Base-by-base conservation (phyloP, 2,797 vertebrate species). In the Erpetoichthys calabaricus region DNA sequence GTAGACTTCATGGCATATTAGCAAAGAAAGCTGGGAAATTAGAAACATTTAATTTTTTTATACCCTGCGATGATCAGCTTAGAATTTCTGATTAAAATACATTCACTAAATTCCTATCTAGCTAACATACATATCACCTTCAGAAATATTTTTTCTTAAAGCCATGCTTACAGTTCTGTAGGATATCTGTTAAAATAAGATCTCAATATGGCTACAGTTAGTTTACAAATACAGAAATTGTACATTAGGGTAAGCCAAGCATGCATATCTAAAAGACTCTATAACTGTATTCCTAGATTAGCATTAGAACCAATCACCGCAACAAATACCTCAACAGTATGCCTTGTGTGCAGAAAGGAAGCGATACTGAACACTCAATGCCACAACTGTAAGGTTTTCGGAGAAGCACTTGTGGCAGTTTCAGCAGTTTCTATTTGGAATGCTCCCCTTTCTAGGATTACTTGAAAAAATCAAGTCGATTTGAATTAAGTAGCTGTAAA, bases 381-480 rank as follows among this genome's bases (percentile, higher is more conserved):
- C 94, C 95, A 97, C 95, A 98, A 91, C 93, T 88, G 92, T 92
- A 94, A 94, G 92, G 94, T 90, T 97, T 94, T 94, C 94, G 91
- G 90, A 90, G 94, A 94, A 78, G 93, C 94, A 91, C 94, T 86
- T 88, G 94, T 91, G 94, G 92, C 94, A 91, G 94, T 95, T 89
- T 97, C 96, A 95, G 96, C 92, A 88, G 96, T 97, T 94, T 94
- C 94, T 99, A 98, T 94, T 93, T 86, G 87, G 90, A 92, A 79
- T 86, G 89, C 87, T 98, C 92, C 94, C 88, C 96, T 95, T 95
- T 96, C 96, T 95, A 97, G 94, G 93, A 88, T 97, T 94, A 99
- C 96, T 98, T 97, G 92, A 97, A 97, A 98, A 97, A 99, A 96
- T 90, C 94, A 99, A 97, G 94, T 99, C 96, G 98, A 94, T 95